phyloP scores from a whole-genome alignment of 1,140 invertebrate species.

The Oppia nitens region DNA sequence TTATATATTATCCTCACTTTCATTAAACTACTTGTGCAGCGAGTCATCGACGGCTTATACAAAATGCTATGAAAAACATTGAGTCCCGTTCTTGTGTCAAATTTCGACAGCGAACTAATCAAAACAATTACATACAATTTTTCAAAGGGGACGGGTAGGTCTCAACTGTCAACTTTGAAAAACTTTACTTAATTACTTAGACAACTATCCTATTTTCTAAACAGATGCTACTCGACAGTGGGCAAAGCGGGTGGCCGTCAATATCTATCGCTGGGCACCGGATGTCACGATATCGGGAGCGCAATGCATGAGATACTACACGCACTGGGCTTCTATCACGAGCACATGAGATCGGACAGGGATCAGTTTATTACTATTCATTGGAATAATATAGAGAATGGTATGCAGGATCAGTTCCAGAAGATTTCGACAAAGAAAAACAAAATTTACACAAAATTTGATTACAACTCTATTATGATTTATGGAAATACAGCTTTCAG shows the following conservation, averaged over 20 bases:
- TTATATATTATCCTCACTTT: neutral
- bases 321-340: slow-evolving; percentile 30
- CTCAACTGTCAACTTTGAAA: too few species aligned
- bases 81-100: slow-evolving; percentile 29
- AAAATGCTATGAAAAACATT: slow-evolving; percentile 26
- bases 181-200: neutral
- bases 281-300: slow-evolving; percentile 19
- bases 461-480: slow-evolving; percentile 30
- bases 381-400: slow-evolving; percentile 42
- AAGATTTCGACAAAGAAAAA: slow-evolving; percentile 17
- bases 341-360: slow-evolving; percentile 29
- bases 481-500: slow-evolving; percentile 28
- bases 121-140: slow-evolving; percentile 29
- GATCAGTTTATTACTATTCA: slow-evolving; percentile 43
- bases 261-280: slow-evolving; percentile 17
- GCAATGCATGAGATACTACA: slow-evolving; percentile 21
- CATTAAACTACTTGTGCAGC: neutral
- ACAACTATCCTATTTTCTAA: neutral
- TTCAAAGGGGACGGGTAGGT: slow-evolving; percentile 26
- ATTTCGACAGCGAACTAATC: slow-evolving; percentile 26
- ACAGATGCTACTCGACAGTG: slow-evolving; percentile 20
- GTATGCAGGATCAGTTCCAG: slow-evolving; percentile 18
- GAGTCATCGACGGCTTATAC: slow-evolving; percentile 9
- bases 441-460: slow-evolving; percentile 19
- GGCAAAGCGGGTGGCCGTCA: slow-evolving; percentile 19